Conservation (phyloP, 2,113 vertebrate genomes). For the Ivindomyrus marchei region DNA sequence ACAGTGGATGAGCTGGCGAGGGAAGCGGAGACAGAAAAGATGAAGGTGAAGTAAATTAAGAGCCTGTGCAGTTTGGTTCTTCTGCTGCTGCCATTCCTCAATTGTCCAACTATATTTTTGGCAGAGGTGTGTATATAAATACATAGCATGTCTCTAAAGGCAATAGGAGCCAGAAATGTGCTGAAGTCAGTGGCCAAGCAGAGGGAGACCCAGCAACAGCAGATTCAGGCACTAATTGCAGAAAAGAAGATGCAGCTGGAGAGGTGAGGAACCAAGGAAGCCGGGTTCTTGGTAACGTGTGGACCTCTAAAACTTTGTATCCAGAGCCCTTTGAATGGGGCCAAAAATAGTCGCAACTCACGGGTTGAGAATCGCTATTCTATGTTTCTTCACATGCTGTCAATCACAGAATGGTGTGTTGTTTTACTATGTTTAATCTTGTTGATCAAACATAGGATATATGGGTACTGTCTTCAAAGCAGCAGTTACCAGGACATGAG, state of each 20-base stretch:
- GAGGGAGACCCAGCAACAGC: conserved; percentile 87
- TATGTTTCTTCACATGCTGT: not conserved
- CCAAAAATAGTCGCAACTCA: too few species aligned
- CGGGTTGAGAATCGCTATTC: too few species aligned
- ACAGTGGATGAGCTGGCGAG: conserved; percentile 86
- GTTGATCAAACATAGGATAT: not conserved
- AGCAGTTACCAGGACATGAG: not conserved
- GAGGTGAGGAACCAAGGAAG: conserved; percentile 60
- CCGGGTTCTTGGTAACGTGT: not conserved
- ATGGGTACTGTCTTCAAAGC: not conserved
- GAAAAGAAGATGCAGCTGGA: conserved; percentile 95
- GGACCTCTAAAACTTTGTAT: not conserved
- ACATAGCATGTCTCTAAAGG: conserved; percentile 51
- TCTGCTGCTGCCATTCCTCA: not conserved
- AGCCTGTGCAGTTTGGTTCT: not conserved
- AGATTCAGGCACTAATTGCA: conserved; percentile 83
- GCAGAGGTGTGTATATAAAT: not conserved
- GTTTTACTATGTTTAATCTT: not conserved
- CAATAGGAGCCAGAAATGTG: conserved; percentile 87
- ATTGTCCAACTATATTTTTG: not conserved
- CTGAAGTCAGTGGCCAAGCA: conserved; percentile 90
- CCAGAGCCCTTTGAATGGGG: not conserved
- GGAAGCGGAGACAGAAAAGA: conserved; percentile 87
- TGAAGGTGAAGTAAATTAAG: conserved; percentile 73
- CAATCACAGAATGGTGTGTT: not conserved